Evolutionary conservation across 2,797 vertebrate species (phyloP).

Genomic region (Poeciliopsis gracilis): DNA sequence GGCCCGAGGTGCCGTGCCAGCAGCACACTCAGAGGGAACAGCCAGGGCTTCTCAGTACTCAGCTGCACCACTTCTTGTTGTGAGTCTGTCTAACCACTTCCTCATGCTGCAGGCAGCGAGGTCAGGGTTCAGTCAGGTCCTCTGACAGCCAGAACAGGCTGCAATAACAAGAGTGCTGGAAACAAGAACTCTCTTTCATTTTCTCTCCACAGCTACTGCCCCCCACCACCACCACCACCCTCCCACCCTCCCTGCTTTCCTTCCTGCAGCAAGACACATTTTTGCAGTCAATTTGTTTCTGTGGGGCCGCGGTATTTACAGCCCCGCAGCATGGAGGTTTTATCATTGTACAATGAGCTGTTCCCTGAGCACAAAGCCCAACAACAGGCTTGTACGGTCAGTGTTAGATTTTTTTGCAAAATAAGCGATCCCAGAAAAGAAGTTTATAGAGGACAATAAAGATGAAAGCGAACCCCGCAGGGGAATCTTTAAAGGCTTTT

Average conservation of each 20-base stretch:
- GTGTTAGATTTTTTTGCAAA: constrained; percentile 45
- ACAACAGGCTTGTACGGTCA: constrained; percentile 18
- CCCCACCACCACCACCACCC: not conserved
- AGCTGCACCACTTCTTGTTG: constrained; percentile 59
- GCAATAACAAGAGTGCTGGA: constrained; percentile 60
- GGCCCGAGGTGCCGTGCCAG: constrained; percentile 52
- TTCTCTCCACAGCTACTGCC: constrained; percentile 35
- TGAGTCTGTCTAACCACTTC: constrained; percentile 85
- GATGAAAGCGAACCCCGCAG: constrained; percentile 16
- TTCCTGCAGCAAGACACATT: constrained; percentile 33
- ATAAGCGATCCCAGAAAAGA: constrained; percentile 4
- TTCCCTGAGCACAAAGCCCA: constrained; percentile 11
- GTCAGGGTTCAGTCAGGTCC: constrained; percentile 64
- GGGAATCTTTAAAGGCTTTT: constrained; percentile 9
- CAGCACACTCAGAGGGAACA: constrained; percentile 49
- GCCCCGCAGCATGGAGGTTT: not conserved
- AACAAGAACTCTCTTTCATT: constrained; percentile 51
- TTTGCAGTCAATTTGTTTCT: constrained; percentile 18
- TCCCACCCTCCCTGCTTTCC: constrained; percentile 5
- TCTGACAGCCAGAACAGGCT: constrained; percentile 66
- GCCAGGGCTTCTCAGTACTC: constrained; percentile 57
- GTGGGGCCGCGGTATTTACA: constrained; percentile 16
- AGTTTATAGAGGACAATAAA: constrained; percentile 26
- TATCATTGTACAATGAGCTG: not conserved
- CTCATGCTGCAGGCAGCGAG: constrained; percentile 76